Evolutionary conservation across 2,888 invertebrate genomes (phyloP).

Genomic region (Quadriops clusia): DNA sequence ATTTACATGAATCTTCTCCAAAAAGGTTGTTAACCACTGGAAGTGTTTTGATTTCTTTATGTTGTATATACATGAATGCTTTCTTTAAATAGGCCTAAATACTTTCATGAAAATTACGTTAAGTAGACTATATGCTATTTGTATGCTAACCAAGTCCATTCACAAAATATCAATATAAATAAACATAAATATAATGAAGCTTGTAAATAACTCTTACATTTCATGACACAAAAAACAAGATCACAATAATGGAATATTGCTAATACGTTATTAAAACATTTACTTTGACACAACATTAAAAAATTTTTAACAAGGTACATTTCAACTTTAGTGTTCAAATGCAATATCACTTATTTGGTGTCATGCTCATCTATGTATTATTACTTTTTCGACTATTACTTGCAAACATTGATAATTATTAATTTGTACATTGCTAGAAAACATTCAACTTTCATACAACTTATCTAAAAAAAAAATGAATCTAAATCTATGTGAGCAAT

Average conservation of each 20-base stretch:
- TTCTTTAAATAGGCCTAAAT: conserved; percentile 16
- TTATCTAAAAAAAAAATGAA: conserved; percentile 12
- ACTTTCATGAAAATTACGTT: too few relatives aligned
- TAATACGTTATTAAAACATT: too few relatives aligned
- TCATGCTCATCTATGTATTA: too few relatives aligned
- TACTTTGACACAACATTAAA: conserved; percentile 12
- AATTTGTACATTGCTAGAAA: conserved; percentile 20
- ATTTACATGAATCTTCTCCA: conserved; percentile 16
- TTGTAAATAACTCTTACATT: too few relatives aligned
- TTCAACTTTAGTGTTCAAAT: conserved; percentile 4
- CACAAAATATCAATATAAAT: too few relatives aligned
- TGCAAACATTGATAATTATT: conserved; percentile 6
- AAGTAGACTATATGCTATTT: too few relatives aligned
- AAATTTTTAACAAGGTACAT: conserved; percentile 16
- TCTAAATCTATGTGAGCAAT: too few relatives aligned
- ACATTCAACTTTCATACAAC: conserved; percentile 15
- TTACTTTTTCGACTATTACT: too few relatives aligned
- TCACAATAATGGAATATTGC: too few relatives aligned
- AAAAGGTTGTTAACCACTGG: conserved; percentile 14
- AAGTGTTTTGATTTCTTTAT: conserved; percentile 16
- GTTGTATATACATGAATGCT: conserved; percentile 16
- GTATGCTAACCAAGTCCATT: too few relatives aligned
- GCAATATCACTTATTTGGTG: conserved; percentile 3
- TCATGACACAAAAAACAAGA: too few relatives aligned
- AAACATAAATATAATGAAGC: conserved; percentile 8